Percentiles rank a stretch among this genome's conserved stretches.
Evolutionary conservation across 2,888 invertebrate species (phyloP).

Genomic region (Gnatocerus cornutus): DNA sequence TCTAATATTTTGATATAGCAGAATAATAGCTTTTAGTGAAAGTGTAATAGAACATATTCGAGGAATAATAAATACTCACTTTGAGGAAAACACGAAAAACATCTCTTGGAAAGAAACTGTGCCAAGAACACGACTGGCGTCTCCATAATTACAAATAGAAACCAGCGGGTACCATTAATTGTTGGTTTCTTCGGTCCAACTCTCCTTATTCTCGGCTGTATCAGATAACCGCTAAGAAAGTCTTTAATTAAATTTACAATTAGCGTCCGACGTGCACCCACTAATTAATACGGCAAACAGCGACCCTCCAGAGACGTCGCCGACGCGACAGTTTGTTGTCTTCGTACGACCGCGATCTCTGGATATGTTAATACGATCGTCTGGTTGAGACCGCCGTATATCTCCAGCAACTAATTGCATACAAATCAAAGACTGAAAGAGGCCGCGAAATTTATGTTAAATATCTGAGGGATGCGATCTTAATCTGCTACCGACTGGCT

Average conservation of each 20-base stretch:
- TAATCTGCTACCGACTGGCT: conserved; percentile 59
- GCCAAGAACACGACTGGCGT: no score
- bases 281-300: conserved; percentile 68
- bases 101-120: no score
- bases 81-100: no score
- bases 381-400: conserved; percentile 62
- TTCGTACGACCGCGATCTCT: conserved; percentile 52
- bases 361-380: conserved; percentile 67
- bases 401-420: conserved; percentile 66
- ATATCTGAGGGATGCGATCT: conserved; percentile 64
- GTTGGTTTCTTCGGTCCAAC: not conserved
- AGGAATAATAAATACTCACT: no score
- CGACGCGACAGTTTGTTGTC: conserved; percentile 41
- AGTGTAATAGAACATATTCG: no score
- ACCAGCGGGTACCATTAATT: not conserved
- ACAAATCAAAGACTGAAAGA: conserved; percentile 62
- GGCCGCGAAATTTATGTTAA: conserved; percentile 59
- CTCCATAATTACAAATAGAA: no score
- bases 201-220: conserved; percentile 51
- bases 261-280: conserved; percentile 69
- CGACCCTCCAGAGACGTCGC: conserved; percentile 52
- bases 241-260: conserved; percentile 71
- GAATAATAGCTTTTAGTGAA: no score
- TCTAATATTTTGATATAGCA: no score
- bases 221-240: conserved; percentile 66